Conservation (phyloP, 2,888 invertebrate species). For the Dichetophora obliterata region DNA sequence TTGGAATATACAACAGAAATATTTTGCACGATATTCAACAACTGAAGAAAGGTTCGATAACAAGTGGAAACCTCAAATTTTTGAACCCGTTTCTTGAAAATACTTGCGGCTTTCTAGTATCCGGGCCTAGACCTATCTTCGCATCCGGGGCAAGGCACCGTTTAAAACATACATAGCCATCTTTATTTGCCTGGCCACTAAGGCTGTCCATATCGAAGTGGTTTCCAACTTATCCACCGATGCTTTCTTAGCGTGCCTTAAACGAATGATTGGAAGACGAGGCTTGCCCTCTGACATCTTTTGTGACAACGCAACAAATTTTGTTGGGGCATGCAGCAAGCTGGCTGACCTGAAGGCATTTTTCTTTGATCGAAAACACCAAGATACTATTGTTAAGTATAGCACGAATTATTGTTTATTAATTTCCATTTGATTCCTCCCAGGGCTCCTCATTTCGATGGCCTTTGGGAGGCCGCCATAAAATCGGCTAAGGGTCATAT, state of each 20-base stretch:
- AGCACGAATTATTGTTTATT: too few relatives aligned
- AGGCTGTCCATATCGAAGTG: background rate
- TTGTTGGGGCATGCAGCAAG: slow-evolving; percentile 25
- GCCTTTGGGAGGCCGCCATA: too few relatives aligned
- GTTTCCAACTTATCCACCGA: background rate
- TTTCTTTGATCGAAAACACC: background rate
- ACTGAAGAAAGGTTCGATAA: too few relatives aligned
- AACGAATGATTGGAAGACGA: too few relatives aligned
- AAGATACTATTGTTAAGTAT: background rate
- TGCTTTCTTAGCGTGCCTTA: too few relatives aligned
- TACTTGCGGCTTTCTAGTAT: too few relatives aligned
- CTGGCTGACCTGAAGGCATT: background rate
- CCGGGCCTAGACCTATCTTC: too few relatives aligned
- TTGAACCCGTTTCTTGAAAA: too few relatives aligned
- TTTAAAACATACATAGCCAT: background rate
- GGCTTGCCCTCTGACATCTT: slow-evolving; percentile 28
- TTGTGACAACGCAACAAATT: slow-evolving; percentile 40
- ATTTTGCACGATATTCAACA: background rate
- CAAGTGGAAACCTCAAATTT: too few relatives aligned
- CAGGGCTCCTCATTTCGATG: too few relatives aligned
- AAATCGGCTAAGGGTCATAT: background rate
- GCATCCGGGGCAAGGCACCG: background rate
- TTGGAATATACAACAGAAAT: slow-evolving; percentile 34
- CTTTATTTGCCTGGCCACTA: background rate
- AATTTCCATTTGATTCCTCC: background rate